phyloP scores from a whole-genome alignment of 2,113 vertebrate genomes.

The Bubo bubo region DNA sequence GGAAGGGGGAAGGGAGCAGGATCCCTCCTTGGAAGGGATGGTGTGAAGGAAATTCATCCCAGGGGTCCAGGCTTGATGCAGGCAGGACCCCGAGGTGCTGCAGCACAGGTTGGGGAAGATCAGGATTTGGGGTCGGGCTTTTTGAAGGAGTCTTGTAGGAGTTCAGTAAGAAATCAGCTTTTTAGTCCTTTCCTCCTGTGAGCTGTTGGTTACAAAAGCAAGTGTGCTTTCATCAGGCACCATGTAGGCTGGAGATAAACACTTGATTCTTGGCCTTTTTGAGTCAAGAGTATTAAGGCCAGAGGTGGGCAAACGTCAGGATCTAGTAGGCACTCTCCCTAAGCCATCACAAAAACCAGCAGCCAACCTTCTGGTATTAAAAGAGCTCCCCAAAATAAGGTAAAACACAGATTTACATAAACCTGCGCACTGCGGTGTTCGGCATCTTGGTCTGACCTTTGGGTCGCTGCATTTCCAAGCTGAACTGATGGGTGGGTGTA shows the following conservation, averaged over 20 bases:
- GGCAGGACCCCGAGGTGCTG: not conserved
- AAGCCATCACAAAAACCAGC: not conserved
- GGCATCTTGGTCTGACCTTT: rapidly evolving
- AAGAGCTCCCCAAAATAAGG: not conserved
- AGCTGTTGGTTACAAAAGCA: not conserved
- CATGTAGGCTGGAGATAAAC: not conserved
- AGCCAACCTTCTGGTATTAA: no score
- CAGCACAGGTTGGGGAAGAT: rapidly evolving
- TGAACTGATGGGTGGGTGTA: rapidly evolving
- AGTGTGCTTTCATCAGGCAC: not conserved
- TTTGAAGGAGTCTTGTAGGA: not conserved
- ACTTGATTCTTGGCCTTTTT: not conserved
- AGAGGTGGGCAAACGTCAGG: not conserved
- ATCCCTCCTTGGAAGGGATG: not conserved
- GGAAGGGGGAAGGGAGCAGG: not conserved
- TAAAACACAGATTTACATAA: not conserved
- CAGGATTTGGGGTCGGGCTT: not conserved
- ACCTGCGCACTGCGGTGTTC: rapidly evolving
- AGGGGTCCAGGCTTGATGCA: not conserved
- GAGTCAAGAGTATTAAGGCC: not conserved
- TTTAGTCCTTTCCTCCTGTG: not conserved
- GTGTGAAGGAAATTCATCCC: not conserved
- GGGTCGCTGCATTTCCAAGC: not conserved
- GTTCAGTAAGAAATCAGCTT: not conserved
- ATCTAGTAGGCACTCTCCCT: not conserved